Base-by-base conservation (phyloP, 2,113 vertebrate genomes). In the Pheucticus melanocephalus region DNA sequence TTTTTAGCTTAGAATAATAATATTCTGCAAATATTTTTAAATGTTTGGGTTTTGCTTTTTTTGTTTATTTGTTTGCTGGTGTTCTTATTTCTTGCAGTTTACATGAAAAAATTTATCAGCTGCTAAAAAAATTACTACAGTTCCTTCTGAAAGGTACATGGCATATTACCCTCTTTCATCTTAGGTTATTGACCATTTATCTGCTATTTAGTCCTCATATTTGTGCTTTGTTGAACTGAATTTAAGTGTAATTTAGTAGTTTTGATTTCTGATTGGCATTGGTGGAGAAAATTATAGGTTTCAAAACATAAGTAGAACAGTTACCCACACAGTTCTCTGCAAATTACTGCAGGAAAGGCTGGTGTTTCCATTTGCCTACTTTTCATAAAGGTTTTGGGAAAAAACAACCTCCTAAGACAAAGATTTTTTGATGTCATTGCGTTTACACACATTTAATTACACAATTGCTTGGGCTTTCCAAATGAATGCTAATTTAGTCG, bases 241-340 rank as follows among this genome's bases (percentile, higher is more conserved):
- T 90, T 86, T 90, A 66, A 59, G 28, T 73, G 61, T 71, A 65
- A 50, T 87, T 90, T 53, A 78, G 57, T 78, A 5, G 73, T 89
- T 82, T 95, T 88, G 53, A 90, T 92, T 94, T 84, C 50, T 82
- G 39, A 56, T 85, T 87, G 61, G 33, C 22, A 78, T 19, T 48
- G 19, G 11, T 72, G 79, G 56, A 88, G 77, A 83, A 95, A 96
- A 97, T 89, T 1, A 86, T 14, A 92, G 25, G 24, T 93, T 95
- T 91, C 50, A 42, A 88, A 84, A 75, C 3, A 0, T 54, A 71
- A 82, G 27, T 33, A 82, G 37, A 91, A 83, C 33, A 59, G 27
- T 40, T 86, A 86, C 44, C 66, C 6, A 3, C 40, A 78, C 5
- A 85, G 39, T 40, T 78, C 17, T 79, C 56, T 71, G 31, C 39